phyloP scores from a whole-genome alignment of 53 echinoderm and acorn worm species.

The Stichopus horrens region DNA sequence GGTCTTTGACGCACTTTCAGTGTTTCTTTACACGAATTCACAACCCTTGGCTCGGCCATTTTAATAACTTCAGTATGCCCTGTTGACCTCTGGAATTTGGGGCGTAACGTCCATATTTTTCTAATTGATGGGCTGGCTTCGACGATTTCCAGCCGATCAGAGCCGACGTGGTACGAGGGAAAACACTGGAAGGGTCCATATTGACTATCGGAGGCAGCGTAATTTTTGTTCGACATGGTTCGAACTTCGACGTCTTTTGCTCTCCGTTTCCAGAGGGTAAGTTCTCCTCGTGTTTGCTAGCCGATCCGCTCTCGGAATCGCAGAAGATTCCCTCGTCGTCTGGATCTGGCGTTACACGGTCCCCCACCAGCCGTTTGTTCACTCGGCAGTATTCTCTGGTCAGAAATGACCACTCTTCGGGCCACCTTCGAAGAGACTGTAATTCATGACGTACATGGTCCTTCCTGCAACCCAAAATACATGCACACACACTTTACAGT shows the following conservation, averaged over 20 bases:
- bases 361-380: slow-evolving; percentile 75
- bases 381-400: slow-evolving; percentile 83
- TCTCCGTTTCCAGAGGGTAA: not conserved
- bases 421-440: slow-evolving; percentile 87
- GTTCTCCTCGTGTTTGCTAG: not conserved
- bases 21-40: not conserved
- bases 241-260: not conserved
- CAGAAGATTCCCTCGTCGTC: slow-evolving; percentile 66
- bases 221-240: not conserved
- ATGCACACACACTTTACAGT: no score
- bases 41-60: slow-evolving; percentile 90
- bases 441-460: slow-evolving; percentile 95
- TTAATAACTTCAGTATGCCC: slow-evolving; percentile 84
- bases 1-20: no score
- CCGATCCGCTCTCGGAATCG: slow-evolving; percentile 28
- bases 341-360: slow-evolving; percentile 63
- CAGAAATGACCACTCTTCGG: slow-evolving; percentile 89
- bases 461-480: slow-evolving; percentile 62
- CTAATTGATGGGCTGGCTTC: slow-evolving; percentile 56
- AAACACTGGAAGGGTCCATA: slow-evolving; percentile 17
- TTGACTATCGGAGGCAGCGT: not conserved
- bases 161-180: slow-evolving; percentile 72
- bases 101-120: slow-evolving; percentile 82
- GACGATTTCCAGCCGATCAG: slow-evolving; percentile 82
- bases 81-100: slow-evolving; percentile 87